Percentiles rank a stretch among this genome's conserved stretches.
Evolutionary conservation across 2,888 invertebrate genomes (phyloP).

Genomic region (Brenthis ino): DNA sequence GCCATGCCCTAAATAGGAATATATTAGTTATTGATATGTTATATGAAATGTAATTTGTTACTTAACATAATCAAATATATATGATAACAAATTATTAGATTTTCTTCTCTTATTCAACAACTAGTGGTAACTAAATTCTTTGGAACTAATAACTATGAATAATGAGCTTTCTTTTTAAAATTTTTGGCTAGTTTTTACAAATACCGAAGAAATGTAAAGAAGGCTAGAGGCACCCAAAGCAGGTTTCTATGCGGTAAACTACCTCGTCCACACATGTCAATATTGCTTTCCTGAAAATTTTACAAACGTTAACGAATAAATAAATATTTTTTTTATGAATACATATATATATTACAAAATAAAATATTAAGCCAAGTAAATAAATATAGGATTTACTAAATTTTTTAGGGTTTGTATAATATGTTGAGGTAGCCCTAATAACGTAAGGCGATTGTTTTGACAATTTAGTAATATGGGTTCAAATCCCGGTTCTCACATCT

Average conservation of each 20-base stretch:
- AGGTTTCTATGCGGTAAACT: conserved; percentile 48
- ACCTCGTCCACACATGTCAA: conserved; percentile 85
- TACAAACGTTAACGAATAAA: not conserved
- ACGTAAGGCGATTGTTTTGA: too few relatives aligned
- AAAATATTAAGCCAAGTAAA: not conserved
- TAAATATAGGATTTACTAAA: not conserved
- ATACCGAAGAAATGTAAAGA: conserved; percentile 47
- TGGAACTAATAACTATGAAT: conserved; percentile 2
- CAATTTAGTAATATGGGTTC: too few relatives aligned
- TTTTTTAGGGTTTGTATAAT: not conserved
- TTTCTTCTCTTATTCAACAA: conserved; percentile 13
- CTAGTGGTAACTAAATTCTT: conserved; percentile 18
- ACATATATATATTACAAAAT: too few relatives aligned
- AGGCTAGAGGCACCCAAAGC: conserved; percentile 44
- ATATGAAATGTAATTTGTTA: conserved; percentile 34
- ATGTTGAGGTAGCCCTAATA: not conserved
- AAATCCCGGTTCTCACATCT: too few relatives aligned
- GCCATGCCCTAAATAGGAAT: conserved; percentile 42
- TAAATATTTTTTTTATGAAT: too few relatives aligned
- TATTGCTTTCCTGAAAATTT: conserved; percentile 83
- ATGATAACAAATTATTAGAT: not conserved
- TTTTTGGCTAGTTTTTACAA: conserved; percentile 33
- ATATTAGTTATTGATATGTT: conserved; percentile 34
- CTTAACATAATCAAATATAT: conserved; percentile 11
- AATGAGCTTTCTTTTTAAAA: conserved; percentile 1